Percentiles rank a stretch among this genome's conserved stretches.
Evolutionary conservation across 1,140 invertebrate genomes (phyloP).

Genomic region (Euura saliciscinereae): DNA sequence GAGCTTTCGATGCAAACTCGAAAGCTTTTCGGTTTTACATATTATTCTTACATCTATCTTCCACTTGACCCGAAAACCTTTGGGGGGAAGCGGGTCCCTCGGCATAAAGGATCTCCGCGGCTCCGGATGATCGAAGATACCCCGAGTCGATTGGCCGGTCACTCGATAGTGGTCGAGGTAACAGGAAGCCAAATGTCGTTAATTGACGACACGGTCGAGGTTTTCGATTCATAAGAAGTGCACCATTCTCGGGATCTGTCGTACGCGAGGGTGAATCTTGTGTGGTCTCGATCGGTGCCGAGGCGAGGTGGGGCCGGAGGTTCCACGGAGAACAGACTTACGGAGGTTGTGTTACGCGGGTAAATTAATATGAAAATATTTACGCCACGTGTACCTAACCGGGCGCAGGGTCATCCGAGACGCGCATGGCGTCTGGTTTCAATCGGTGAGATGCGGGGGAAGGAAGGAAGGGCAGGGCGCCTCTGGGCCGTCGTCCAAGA

Average conservation of each 20-base stretch:
- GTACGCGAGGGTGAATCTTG: not conserved
- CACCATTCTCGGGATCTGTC: no score
- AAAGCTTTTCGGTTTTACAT: constrained; percentile 52
- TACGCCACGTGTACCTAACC: constrained; percentile 32
- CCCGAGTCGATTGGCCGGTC: no score
- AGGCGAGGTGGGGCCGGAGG: no score
- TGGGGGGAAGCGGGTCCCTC: not conserved
- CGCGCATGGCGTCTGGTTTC: constrained; percentile 51
- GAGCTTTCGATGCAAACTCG: constrained; percentile 41
- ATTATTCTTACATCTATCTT: constrained; percentile 51
- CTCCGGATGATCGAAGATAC: no score
- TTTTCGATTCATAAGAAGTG: no score
- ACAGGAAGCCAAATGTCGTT: no score
- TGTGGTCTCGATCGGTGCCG: not conserved
- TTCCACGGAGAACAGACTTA: not conserved
- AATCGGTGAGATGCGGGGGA: not conserved
- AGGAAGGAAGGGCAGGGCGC: not conserved
- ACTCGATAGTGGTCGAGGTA: no score
- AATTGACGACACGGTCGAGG: no score
- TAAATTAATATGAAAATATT: constrained; percentile 60
- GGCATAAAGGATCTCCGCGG: not conserved
- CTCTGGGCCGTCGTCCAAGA: no score
- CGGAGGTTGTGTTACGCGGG: constrained; percentile 15
- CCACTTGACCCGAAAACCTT: constrained; percentile 17
- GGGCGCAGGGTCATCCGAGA: constrained; percentile 53